phyloP scores from a whole-genome alignment of 2,113 vertebrate species.

The Calypte anna region DNA sequence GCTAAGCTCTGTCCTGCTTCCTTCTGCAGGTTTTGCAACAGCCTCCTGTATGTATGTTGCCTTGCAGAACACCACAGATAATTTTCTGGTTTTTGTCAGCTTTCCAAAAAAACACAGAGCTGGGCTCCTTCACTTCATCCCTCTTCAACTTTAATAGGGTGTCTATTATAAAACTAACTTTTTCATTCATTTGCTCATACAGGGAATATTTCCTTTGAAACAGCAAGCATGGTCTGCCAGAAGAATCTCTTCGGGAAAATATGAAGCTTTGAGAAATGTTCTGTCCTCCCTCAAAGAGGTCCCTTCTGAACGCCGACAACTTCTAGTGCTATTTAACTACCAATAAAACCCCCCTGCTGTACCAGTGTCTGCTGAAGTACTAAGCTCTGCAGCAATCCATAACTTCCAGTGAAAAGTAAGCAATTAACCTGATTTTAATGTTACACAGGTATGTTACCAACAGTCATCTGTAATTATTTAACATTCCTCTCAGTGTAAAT shows the following conservation, averaged over 20 bases:
- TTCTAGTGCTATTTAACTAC: conserved; percentile 44
- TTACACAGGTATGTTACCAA: conserved; percentile 31
- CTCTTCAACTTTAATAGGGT: conserved; percentile 58
- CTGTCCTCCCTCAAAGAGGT: conserved; percentile 60
- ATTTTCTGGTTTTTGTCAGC: conserved; percentile 57
- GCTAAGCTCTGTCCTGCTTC: background rate
- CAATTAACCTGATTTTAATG: conserved; percentile 63
- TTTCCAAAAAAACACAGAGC: conserved; percentile 41
- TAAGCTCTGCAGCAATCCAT: conserved; percentile 45
- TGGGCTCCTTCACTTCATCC: conserved; percentile 32
- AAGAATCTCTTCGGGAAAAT: conserved; percentile 64
- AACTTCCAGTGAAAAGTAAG: conserved; percentile 37
- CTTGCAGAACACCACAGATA: conserved; percentile 4
- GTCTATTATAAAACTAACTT: conserved; percentile 52
- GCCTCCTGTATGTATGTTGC: background rate
- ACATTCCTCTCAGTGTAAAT: conserved; percentile 61
- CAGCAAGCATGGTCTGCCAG: conserved; percentile 52
- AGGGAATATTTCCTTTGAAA: conserved; percentile 69
- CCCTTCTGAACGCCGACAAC: conserved; percentile 41
- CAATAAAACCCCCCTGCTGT: conserved; percentile 22
- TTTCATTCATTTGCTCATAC: conserved; percentile 42
- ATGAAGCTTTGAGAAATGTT: conserved; percentile 64
- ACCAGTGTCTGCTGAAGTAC: conserved; percentile 21
- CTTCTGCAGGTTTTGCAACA: conserved; percentile 17
- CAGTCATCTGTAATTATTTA: conserved; percentile 63